Base-by-base conservation (phyloP, 2,113 vertebrate species). In the Reinhardtius hippoglossoides region DNA sequence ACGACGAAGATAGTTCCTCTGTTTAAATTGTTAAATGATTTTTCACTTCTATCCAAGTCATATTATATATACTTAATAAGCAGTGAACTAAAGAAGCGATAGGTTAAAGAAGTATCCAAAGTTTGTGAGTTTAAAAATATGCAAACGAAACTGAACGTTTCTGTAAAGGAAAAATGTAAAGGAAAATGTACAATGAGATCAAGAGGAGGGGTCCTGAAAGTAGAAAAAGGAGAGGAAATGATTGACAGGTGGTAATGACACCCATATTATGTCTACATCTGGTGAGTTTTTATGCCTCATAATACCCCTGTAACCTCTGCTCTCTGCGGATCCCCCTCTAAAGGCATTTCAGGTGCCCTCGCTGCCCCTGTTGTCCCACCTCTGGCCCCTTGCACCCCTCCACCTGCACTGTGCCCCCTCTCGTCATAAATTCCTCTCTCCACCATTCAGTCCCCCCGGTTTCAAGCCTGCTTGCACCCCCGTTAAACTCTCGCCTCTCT, bases 231-330 rank as follows among this genome's bases (percentile, higher is more conserved):
- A 75, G 42, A 58, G 56, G 23, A 85, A 73, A 50, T 95, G 94
- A 96, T 91, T 95, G 95, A 94, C 96, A 93, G 71, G 72, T 92
- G 92, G 91, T 95, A 95, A 96, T 95, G 87, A 91, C 92, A 94
- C 90, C 92, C 94, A 93, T 92, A 94, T 96, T 94, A 65, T 88
- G 86, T 90, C 78, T 74, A 82, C 84, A 90, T 88, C 82, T 91
- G 83, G 78, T 75, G 81, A 66, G 67, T 82, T 91, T 94, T 91
- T 91, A 91, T 90, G 88, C 78, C 84, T 87, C 66, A 42, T 87
- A 92, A 81, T 88, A 87, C 57, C 85, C 71, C 80, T 70, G 84
- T 91, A 89, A 93, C 91, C 88, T 74, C 74, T 88, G 67, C 68
- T 70, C 81, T 68, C 57, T 67, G 35, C 67, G 67, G 73, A 78